Percentiles rank a stretch among this genome's conserved stretches.
These are phyloP conservation scores for Cydia fagiglandana DNA, from an alignment of 1,140 invertebrate genomes.

Conservation along the genomic window DNA sequence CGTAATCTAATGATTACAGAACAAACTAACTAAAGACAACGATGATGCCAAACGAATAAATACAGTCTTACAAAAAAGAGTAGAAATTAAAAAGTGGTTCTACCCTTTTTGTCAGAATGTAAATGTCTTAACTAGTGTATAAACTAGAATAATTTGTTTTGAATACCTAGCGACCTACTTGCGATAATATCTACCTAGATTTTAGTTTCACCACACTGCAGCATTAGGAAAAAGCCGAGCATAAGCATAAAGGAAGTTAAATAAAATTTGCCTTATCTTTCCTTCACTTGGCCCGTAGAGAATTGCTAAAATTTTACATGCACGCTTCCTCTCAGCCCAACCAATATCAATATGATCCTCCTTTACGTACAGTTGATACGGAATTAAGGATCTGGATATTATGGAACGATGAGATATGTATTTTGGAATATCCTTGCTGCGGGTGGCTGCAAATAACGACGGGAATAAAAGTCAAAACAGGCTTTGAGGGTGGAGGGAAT, in stretches of 20 bases:
- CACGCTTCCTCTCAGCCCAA: not conserved
- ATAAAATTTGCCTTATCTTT: not conserved
- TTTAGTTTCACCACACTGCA: not conserved
- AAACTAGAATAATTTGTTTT: no score
- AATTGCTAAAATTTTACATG: not conserved
- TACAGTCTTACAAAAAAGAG: no score
- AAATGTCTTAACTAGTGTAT: no score
- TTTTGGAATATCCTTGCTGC: not conserved
- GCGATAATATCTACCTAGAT: not conserved
- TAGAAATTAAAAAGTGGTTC: no score
- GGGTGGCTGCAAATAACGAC: not conserved
- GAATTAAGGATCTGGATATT: not conserved
- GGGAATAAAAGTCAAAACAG: not conserved
- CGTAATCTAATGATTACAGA: no score
- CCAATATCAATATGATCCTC: not conserved
- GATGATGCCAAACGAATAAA: no score
- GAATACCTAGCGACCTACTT: no score
- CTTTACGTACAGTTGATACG: not conserved
- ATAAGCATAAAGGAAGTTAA: not conserved
- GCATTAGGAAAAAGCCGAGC: not conserved
- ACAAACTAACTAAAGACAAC: no score
- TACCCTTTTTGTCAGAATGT: no score
- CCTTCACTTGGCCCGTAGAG: not conserved
- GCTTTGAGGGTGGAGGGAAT: not conserved
- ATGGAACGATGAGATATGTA: not conserved